Evolutionary conservation across 2,888 invertebrate genomes (phyloP).

Genomic region (Calliscelio sp.): DNA sequence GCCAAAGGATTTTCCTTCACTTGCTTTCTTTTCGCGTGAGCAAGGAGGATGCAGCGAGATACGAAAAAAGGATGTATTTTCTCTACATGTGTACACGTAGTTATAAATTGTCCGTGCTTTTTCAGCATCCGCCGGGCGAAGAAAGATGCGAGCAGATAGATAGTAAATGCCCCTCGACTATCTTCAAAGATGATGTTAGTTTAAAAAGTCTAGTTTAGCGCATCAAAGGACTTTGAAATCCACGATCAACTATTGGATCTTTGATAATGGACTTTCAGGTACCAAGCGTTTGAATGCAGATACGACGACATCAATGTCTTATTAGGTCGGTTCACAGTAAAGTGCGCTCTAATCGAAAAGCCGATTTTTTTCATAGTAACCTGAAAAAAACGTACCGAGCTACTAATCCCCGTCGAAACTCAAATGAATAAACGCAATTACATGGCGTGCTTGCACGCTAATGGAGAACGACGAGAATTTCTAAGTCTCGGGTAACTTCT

Average conservation of each 20-base stretch:
- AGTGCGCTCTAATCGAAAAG: not conserved
- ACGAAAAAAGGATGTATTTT: constrained; percentile 69
- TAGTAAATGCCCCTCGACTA: constrained; percentile 34
- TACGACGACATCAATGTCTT: constrained; percentile 18
- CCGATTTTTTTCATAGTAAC: not conserved
- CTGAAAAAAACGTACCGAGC: constrained; percentile 5
- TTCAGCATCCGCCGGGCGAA: constrained; percentile 33
- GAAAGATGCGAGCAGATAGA: constrained; percentile 30
- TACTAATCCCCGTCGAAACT: constrained; percentile 29
- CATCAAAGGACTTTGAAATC: constrained; percentile 53
- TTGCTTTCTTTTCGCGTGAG: constrained; percentile 68
- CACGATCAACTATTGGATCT: constrained; percentile 32
- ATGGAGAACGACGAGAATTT: constrained; percentile 60
- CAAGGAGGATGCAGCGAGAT: constrained; percentile 67
- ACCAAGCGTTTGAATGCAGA: constrained; percentile 33
- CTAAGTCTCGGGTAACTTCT: constrained; percentile 69
- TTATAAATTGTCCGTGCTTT: constrained; percentile 76
- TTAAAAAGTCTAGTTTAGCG: constrained; percentile 38
- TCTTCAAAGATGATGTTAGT: constrained; percentile 46
- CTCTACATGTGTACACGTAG: constrained; percentile 64
- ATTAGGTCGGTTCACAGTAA: constrained; percentile 14
- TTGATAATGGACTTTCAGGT: constrained; percentile 23
- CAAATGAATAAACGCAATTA: constrained; percentile 60
- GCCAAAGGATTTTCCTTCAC: constrained; percentile 83
- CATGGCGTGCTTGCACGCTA: constrained; percentile 28